Conservation (phyloP, 2,888 invertebrate species). For the Bedellia somnulentella region DNA sequence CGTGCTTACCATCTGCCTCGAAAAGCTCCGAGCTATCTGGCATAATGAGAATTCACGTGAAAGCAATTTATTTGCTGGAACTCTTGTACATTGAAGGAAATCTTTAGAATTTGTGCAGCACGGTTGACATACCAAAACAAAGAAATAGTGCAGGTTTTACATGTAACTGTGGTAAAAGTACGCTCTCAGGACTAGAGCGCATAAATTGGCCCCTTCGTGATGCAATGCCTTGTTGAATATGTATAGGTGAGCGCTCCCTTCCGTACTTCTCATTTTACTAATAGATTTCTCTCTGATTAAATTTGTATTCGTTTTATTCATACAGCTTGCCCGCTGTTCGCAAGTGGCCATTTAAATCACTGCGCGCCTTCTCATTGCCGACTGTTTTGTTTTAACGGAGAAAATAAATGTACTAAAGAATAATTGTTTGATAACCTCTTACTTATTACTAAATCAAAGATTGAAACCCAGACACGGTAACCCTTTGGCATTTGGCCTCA, state of each 20-base stretch:
- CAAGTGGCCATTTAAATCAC: conserved; percentile 37
- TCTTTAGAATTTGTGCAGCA: conserved; percentile 8
- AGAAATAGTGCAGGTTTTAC: conserved; percentile 55
- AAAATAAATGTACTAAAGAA: too few relatives aligned
- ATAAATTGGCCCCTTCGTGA: conserved; percentile 59
- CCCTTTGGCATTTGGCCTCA: conserved; percentile 40
- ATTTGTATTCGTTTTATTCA: conserved; percentile 61
- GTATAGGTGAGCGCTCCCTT: conserved; percentile 56
- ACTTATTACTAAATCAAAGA: too few relatives aligned
- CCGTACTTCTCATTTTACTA: conserved; percentile 62
- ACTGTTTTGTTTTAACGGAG: too few relatives aligned
- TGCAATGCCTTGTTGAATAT: conserved; percentile 60
- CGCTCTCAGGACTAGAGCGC: conserved; percentile 48
- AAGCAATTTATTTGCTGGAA: background rate
- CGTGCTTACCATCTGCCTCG: conserved; percentile 2
- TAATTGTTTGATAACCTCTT: too few relatives aligned
- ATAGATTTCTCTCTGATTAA: conserved; percentile 62
- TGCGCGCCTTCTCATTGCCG: conserved; percentile 7
- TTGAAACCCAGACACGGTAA: too few relatives aligned
- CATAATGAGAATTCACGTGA: background rate
- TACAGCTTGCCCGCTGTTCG: conserved; percentile 44
- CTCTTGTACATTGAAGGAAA: background rate
- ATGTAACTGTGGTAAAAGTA: conserved; percentile 51
- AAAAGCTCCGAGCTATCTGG: conserved; percentile 2
- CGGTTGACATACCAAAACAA: conserved; percentile 45